Conservation (phyloP, 2,113 vertebrate genomes). For the Lethenteron camtschaticum region DNA sequence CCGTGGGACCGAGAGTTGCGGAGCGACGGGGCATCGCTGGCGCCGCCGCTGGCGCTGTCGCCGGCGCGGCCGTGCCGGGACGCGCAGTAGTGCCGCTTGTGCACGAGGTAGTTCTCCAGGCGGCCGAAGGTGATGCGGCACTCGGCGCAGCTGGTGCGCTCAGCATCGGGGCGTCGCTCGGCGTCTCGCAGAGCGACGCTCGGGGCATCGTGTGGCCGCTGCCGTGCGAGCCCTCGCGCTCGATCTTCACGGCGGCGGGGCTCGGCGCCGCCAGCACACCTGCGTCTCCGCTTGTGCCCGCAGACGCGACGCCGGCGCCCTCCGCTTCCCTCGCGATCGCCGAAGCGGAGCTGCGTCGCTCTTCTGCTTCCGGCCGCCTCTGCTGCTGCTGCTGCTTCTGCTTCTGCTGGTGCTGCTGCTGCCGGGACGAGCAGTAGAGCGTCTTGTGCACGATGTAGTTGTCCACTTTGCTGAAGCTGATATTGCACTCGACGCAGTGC, state of each 20-base stretch:
- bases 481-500: constrained; percentile 74
- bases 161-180: constrained; percentile 52
- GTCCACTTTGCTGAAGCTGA: constrained; percentile 93
- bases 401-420: constrained; percentile 20
- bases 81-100: constrained; percentile 98
- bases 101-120: constrained; percentile 93
- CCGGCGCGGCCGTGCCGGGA: constrained; percentile 43
- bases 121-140: constrained; percentile 96
- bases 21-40: too few relatives aligned
- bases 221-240: constrained; percentile 14
- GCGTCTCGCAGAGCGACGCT: constrained; percentile 40
- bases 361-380: too few relatives aligned
- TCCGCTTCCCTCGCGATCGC: too few relatives aligned
- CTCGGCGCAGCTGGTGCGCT: constrained; percentile 38
- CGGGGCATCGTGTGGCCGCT: constrained; percentile 41
- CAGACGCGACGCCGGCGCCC: constrained; percentile 7
- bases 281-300: constrained; percentile 26
- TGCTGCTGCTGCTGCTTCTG: too few relatives aligned
- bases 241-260: too few relatives aligned
- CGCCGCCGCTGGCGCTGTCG: too few relatives aligned
- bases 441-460: constrained; percentile 99
- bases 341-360: too few relatives aligned
- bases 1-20: too few relatives aligned
- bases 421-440: constrained; percentile 90
- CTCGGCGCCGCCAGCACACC: background rate